Evolutionary conservation across 2,797 vertebrate species (phyloP), one percentile per base, ranked within the genome.

Genomic region (Tympanoctomys barrerae): DNA sequence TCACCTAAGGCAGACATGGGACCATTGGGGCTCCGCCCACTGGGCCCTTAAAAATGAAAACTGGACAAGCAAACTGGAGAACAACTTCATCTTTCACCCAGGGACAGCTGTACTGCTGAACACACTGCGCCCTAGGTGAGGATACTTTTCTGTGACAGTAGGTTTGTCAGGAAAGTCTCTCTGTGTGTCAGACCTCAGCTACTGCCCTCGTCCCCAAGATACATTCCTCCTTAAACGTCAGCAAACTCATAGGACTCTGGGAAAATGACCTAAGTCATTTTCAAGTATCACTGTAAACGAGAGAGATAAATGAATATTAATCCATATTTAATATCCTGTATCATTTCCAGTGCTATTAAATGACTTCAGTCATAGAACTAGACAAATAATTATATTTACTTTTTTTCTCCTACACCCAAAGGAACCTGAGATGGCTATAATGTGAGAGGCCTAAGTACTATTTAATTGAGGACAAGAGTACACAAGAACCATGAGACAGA

Each of bases 341-440:
- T 18, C 49, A 33, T 61, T 85, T 80, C 52, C 54, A 84, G 7
- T 12, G 21, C 49, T n/a, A 46, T 39, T 80, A 64, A 87, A 57
- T 31, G 22, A 83, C 52, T 71, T 79, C 57, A n/a, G 5, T 70
- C 31, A 64, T 19, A 78, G 9, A 73, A 21, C 33, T 94, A 71
- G 82, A 28, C 61, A 70, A 90, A 59, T 96, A 82, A 61, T 71
- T 92, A 13, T 85, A 36, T 86, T 92, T 87, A 70, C 61, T 78
- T 77, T 70, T 71, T 12, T 11, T 24, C 36, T 84, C 36, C 31
- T 59, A 87, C 33, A 22, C 70, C 36, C 83, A 89, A 94, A 81
- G 22, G 24, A 80, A 54, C 24, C 92, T 83, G 24, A 78, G 71
- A 71, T 87, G 49, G 26, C 54, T 82, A 36, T 39, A 78, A 39